Conservation (phyloP, 2,113 vertebrate species). For the Leptobrachium leishanense region DNA sequence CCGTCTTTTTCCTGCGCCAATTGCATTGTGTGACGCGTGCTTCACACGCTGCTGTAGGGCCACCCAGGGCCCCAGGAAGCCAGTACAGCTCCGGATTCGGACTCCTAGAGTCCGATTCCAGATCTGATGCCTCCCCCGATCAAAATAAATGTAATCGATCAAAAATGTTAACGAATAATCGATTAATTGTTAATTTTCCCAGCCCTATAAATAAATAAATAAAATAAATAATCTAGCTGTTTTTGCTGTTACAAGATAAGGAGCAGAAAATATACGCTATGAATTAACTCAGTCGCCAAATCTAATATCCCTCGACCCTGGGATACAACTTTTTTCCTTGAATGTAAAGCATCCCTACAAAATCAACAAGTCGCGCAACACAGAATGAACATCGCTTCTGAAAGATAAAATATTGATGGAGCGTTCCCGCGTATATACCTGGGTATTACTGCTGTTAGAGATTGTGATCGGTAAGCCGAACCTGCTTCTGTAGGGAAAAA, state of each 20-base stretch:
- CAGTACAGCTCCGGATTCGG: no score
- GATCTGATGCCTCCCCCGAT: no score
- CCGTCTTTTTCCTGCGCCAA: no score
- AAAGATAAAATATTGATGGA: constrained; percentile 31
- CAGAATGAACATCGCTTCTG: constrained; percentile 25
- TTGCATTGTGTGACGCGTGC: no score
- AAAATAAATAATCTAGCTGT: no score
- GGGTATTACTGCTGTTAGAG: constrained; percentile 31
- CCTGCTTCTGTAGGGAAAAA: background rate
- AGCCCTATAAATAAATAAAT: no score
- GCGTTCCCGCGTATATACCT: background rate
- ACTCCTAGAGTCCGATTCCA: no score
- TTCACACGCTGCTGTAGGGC: no score
- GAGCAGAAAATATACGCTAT: background rate
- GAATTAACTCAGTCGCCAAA: background rate
- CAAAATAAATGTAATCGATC: no score
- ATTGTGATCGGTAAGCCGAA: background rate
- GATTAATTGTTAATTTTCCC: no score
- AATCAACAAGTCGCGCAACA: constrained; percentile 8
- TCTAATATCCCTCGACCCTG: background rate
- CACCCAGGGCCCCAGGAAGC: no score
- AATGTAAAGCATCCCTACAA: constrained; percentile 8
- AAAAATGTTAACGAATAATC: no score
- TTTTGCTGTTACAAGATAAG: background rate
- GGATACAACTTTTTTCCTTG: background rate